Base-by-base conservation (phyloP, 1,140 invertebrate species). In the Hormaphis cornu region DNA sequence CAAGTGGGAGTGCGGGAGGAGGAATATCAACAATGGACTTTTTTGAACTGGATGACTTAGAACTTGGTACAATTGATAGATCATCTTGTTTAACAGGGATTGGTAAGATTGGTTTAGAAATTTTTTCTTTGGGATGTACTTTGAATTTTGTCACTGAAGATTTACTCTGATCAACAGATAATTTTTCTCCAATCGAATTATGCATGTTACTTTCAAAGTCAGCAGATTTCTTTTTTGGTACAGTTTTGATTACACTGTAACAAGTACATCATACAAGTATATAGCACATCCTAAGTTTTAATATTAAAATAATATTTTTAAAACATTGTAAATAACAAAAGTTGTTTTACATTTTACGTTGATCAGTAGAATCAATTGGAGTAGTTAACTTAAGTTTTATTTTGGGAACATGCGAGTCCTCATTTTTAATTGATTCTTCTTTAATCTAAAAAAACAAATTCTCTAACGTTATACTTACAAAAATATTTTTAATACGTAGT, bases 371-470 rank as follows among this genome's bases (percentile, higher is more conserved):
- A 6, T 10, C 18, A 33, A 48, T 63, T 30, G 78, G 80, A 71
- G 86, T 28, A 72, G 84, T 83, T 37, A 93, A 77, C 78, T 91
- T 92, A 9, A 93, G 79, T 2, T 89, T 91, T 33, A 92, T 79
- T 79, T 91, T 93, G 10, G 89, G 89, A 26, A 90, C 83, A 44
- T 48, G 33, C 8, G 44, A 22, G 5, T 66, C 61, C 10, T 33
- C 61, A 22, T 50, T 12, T 50, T 50, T 63, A 44, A 53, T 9
- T 35, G 6, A n/a, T 18, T 44, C 24, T 30, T 28, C 18, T 12
- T 30, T 66, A 16, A 50, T 44, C 61, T 66, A 50, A 48, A 50
- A 37, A 8, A 53, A 22, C 5, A 35, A 24, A 30, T 53, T 4
- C 10, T 18, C 12, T 30, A 10, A 56, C 2, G 8, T 22, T n/a